Percentiles rank a stretch among this genome's conserved stretches.
These are phyloP conservation scores for Aphidius ervi DNA, from an alignment of 1,140 invertebrate species.

Conservation along the genomic window DNA sequence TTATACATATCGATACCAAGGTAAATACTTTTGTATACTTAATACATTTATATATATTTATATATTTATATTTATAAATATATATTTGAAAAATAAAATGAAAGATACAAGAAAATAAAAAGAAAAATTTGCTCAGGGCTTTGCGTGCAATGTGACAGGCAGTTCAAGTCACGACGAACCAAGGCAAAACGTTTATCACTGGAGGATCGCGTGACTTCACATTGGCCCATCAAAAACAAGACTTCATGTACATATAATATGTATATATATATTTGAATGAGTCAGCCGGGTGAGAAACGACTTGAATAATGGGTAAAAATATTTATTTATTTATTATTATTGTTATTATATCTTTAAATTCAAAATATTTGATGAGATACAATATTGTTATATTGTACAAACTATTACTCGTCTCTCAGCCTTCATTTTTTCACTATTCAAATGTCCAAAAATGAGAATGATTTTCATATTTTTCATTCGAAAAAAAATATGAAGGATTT, in stretches of 20 bases:
- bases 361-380: slow-evolving; percentile 7
- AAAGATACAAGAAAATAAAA: slow-evolving; percentile 1
- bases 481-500: not conserved
- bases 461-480: slow-evolving; percentile 10
- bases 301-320: not conserved
- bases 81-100: slow-evolving; percentile 14
- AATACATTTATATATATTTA: not conserved
- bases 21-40: slow-evolving; percentile 15
- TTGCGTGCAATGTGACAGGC: slow-evolving; percentile 35
- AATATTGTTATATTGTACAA: not conserved
- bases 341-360: not conserved
- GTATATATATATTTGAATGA: slow-evolving; percentile 1
- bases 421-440: slow-evolving; percentile 3
- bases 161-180: slow-evolving; percentile 30
- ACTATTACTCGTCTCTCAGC: too few species aligned
- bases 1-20: slow-evolving; percentile 27
- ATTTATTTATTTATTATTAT: not conserved
- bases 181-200: slow-evolving; percentile 38
- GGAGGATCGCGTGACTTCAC: slow-evolving; percentile 35
- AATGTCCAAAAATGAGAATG: slow-evolving; percentile 11
- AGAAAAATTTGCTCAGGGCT: slow-evolving; percentile 25
- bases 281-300: not conserved
- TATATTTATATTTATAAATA: not conserved
- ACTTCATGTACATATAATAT: slow-evolving; percentile 20
- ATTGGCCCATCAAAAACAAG: slow-evolving; percentile 29